A percentile compares a stretch with the other conserved stretches of the same genome.
phyloP scores from a whole-genome alignment of 2,888 invertebrate genomes.

The Parnassius smintheus region DNA sequence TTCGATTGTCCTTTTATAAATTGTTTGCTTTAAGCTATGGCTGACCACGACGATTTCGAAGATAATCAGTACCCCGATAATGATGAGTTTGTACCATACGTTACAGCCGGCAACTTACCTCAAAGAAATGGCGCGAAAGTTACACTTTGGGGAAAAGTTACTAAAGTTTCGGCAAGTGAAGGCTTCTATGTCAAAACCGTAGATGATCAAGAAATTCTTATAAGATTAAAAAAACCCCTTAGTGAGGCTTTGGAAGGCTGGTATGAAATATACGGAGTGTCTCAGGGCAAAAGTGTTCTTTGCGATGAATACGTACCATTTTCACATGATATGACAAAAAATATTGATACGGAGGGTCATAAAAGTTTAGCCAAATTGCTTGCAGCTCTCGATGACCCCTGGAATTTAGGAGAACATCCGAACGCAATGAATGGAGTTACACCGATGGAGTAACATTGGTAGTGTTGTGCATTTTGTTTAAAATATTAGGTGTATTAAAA shows the following conservation, averaged over 20 bases:
- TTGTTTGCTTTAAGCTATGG: slow-evolving; percentile 44
- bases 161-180: slow-evolving; percentile 67
- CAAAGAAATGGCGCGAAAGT: slow-evolving; percentile 75
- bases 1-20: no score
- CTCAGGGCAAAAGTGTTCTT: slow-evolving; percentile 68
- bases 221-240: slow-evolving; percentile 61
- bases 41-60: slow-evolving; percentile 70
- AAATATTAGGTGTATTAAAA: no score
- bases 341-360: slow-evolving; percentile 69
- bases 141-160: slow-evolving; percentile 71
- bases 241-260: slow-evolving; percentile 71
- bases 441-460: slow-evolving; percentile 53
- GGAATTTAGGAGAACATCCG: slow-evolving; percentile 68
- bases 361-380: slow-evolving; percentile 64
- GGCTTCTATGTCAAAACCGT: slow-evolving; percentile 72
- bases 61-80: slow-evolving; percentile 74
- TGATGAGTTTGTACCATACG: slow-evolving; percentile 72
- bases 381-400: slow-evolving; percentile 70
- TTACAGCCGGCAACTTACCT: slow-evolving; percentile 67
- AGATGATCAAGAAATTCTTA: slow-evolving; percentile 71
- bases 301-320: slow-evolving; percentile 72
- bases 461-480: no score
- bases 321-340: slow-evolving; percentile 60
- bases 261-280: slow-evolving; percentile 72
- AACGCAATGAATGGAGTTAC: slow-evolving; percentile 51